Conservation (phyloP, 2,888 invertebrate genomes). For the Papilio protenor region DNA sequence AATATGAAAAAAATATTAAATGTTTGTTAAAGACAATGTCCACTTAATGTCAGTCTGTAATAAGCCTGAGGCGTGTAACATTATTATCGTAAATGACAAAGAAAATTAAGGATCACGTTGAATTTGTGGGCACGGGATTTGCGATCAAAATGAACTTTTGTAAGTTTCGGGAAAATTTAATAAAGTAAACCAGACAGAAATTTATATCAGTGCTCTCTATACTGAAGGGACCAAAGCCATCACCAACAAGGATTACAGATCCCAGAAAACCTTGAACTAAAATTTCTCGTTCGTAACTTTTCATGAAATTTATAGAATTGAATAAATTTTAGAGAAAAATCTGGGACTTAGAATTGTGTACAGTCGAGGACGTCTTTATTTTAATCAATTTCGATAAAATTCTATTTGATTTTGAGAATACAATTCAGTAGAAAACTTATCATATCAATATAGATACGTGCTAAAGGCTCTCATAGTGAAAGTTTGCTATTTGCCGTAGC, state of each 20-base stretch:
- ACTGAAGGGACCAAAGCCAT: constrained; percentile 4
- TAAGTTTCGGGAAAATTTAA: constrained; percentile 66
- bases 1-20: not conserved
- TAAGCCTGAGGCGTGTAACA: constrained; percentile 49
- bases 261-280: not conserved
- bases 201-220: constrained; percentile 27
- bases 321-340: not conserved
- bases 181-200: constrained; percentile 56
- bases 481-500: too few relatives aligned
- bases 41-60: constrained; percentile 2
- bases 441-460: too few relatives aligned
- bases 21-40: not conserved
- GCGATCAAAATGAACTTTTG: constrained; percentile 64
- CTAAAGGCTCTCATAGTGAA: too few relatives aligned
- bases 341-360: not conserved
- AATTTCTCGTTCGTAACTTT: not conserved
- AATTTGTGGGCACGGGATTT: constrained; percentile 62
- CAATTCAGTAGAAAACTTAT: too few relatives aligned
- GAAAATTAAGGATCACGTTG: constrained; percentile 65
- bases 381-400: too few relatives aligned
- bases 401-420: too few relatives aligned
- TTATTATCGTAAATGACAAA: constrained; percentile 68
- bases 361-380: too few relatives aligned
- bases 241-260: not conserved
- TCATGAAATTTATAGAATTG: not conserved